phyloP scores from a whole-genome alignment of 2,113 vertebrate genomes.

The Serilophus lunatus region DNA sequence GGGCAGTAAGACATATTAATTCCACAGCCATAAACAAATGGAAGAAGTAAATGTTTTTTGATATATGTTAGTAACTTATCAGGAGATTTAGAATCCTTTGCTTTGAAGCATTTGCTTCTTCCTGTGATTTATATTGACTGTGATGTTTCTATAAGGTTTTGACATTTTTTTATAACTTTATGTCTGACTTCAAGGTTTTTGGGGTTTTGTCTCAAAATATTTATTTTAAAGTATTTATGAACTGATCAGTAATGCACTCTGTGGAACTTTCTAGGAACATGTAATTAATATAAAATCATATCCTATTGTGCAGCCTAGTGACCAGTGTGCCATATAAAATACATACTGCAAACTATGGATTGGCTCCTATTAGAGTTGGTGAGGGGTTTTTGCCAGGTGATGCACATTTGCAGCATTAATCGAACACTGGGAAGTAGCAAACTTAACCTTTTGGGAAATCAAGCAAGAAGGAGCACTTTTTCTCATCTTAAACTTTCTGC shows the following conservation, averaged over 20 bases:
- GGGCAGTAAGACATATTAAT: background rate
- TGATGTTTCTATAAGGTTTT: background rate
- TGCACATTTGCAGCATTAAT: background rate
- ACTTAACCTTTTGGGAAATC: constrained; percentile 50
- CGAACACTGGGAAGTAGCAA: background rate
- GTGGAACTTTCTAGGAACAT: background rate
- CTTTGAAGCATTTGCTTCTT: background rate
- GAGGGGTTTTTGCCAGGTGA: background rate
- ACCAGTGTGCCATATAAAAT: background rate
- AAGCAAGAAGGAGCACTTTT: background rate
- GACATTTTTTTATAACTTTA: background rate
- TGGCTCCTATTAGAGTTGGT: background rate
- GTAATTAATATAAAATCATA: background rate
- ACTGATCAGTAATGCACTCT: background rate
- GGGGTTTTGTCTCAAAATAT: background rate
- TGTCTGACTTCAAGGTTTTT: background rate
- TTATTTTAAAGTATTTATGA: background rate
- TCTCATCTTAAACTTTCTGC: background rate
- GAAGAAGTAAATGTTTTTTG: background rate
- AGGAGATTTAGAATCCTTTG: background rate
- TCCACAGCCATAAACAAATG: background rate
- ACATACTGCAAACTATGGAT: background rate
- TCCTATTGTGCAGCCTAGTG: background rate
- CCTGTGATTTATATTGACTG: background rate
- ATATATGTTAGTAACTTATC: background rate